Percentiles rank a stretch among this genome's conserved stretches.
These are phyloP conservation scores for Drosophila novamexicana DNA, from an alignment of 1,140 invertebrate genomes.

Conservation along the genomic window DNA sequence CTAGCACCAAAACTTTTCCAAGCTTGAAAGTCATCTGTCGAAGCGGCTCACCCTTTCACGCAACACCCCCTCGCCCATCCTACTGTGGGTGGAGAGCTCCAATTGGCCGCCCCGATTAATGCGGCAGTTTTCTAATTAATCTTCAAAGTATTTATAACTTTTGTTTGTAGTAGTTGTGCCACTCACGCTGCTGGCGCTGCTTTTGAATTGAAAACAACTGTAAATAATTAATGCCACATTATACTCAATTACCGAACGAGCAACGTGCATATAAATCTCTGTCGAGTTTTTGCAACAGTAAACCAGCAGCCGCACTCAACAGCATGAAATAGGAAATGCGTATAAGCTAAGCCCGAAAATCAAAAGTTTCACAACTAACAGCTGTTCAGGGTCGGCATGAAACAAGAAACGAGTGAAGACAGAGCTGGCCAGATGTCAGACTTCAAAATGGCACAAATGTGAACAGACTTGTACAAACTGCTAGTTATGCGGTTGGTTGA, in stretches of 20 bases:
- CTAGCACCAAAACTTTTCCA: conserved; percentile 52
- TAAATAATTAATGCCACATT: conserved; percentile 83
- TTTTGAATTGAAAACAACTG: conserved; percentile 72
- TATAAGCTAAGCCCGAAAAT: conserved; percentile 35
- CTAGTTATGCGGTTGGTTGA: conserved; percentile 20
- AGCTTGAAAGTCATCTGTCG: conserved; percentile 58
- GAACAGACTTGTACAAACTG: conserved; percentile 25
- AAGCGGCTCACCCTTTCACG: conserved; percentile 7
- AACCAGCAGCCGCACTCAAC: conserved; percentile 23
- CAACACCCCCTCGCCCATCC: too few species aligned
- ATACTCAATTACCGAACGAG: conserved; percentile 73
- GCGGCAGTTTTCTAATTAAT: conserved; percentile 65
- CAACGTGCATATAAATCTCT: conserved; percentile 71
- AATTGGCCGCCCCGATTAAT: conserved; percentile 13
- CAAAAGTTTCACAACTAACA: conserved; percentile 71
- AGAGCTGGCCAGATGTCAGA: conserved; percentile 28
- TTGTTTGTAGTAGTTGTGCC: conserved; percentile 56
- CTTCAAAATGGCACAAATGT: conserved; percentile 22
- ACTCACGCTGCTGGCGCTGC: conserved; percentile 18
- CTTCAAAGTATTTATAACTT: conserved; percentile 79
- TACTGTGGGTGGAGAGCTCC: conserved; percentile 4
- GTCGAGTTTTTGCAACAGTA: conserved; percentile 28
- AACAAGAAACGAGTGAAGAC: not conserved
- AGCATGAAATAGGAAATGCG: conserved; percentile 23
- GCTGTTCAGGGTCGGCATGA: conserved; percentile 31